Evolutionary conservation across 2,113 vertebrate genomes (phyloP).

Genomic region (chimpanzee (Pan troglodytes)): NHGRI_mPanTro3-v2.1_pri NC_072402.2:150893001-150893500

Average conservation of each 20-base stretch:
- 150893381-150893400: neutral
- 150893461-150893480: slow-evolving; percentile 31
- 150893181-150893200: neutral
- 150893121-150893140: no score
- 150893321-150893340: neutral
- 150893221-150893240: neutral
- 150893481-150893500: slow-evolving; percentile 12
- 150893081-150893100: no score
- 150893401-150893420: slow-evolving; percentile 36
- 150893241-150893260: neutral
- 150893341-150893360: slow-evolving; percentile 8
- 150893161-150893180: no score
- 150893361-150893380: neutral
- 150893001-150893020: no score
- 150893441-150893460: slow-evolving; percentile 69
- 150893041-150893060: no score
- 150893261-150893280: neutral
- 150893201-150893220: neutral
- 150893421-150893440: neutral
- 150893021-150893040: no score
- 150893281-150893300: neutral
- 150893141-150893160: no score
- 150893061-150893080: no score
- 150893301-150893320: neutral
- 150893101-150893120: no score